Percentiles rank a stretch among this genome's conserved stretches.
Conservation (phyloP, 2,113 vertebrate genomes). For the Setophaga kirtlandii region DNA sequence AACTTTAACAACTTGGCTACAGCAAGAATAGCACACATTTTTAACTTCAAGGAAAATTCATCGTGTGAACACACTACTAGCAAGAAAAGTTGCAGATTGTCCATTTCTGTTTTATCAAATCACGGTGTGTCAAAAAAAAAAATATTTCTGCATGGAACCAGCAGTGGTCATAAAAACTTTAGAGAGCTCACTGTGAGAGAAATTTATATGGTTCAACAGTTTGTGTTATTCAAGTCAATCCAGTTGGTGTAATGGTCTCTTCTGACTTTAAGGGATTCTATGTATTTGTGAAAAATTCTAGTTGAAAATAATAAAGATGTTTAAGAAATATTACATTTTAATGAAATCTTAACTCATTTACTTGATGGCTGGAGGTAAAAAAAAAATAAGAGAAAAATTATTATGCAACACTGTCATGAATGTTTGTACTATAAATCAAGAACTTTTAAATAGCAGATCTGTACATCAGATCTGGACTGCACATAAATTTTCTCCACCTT, state of each 20-base stretch:
- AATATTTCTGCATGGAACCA: not conserved
- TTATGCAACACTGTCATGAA: not conserved
- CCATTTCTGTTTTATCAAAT: not conserved
- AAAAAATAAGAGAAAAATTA: not conserved
- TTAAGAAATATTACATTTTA: not conserved
- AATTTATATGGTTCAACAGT: not conserved
- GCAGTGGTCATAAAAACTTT: not conserved
- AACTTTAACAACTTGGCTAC: not conserved
- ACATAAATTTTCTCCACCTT: not conserved
- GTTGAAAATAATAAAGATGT: not conserved
- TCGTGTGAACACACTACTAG: not conserved
- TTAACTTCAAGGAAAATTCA: not conserved
- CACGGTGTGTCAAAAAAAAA: not conserved
- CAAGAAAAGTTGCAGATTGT: not conserved
- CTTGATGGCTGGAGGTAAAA: not conserved
- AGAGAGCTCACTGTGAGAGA: not conserved
- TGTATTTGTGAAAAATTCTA: not conserved
- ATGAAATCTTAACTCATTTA: not conserved
- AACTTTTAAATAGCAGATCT: not conserved
- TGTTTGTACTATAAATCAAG: not conserved
- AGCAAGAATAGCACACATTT: not conserved
- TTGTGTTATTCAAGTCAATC: not conserved
- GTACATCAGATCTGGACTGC: not conserved
- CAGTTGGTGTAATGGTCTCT: not conserved
- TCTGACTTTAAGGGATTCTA: not conserved